Evolutionary conservation across 2,888 invertebrate species (phyloP).

Genomic region (Phorcus lineatus): DNA sequence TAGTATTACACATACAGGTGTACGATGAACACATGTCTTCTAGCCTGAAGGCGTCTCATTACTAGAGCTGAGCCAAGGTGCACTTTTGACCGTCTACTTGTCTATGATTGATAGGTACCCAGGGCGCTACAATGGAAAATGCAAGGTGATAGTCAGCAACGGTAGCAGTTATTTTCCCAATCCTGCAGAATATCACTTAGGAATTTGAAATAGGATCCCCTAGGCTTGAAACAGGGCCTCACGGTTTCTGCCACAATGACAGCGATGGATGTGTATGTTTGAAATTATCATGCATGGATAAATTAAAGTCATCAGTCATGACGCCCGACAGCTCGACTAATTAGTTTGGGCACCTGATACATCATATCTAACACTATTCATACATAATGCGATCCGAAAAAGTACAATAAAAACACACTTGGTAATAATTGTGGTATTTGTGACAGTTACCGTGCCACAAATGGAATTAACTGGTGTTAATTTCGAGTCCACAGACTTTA

Average conservation of each 20-base stretch:
- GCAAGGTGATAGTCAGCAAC: not conserved
- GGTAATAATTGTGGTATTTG: no score
- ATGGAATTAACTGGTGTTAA: no score
- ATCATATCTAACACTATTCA: not conserved
- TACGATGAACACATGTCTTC: not conserved
- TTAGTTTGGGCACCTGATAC: not conserved
- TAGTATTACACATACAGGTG: not conserved
- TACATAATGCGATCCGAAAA: no score
- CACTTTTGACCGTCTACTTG: slow-evolving; percentile 15
- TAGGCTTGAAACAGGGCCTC: not conserved
- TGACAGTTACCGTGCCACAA: no score
- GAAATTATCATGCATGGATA: not conserved
- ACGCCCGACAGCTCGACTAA: not conserved
- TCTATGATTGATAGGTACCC: not conserved
- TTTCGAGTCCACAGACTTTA: no score
- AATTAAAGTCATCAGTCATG: not conserved
- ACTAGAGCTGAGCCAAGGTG: not conserved
- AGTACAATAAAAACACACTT: no score
- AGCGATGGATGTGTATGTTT: not conserved
- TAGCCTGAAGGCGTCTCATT: not conserved
- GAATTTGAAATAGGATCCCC: slow-evolving; percentile 1
- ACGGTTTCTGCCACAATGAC: not conserved
- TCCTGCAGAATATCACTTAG: not conserved
- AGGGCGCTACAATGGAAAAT: not conserved
- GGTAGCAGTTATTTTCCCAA: not conserved